These are phyloP conservation scores for Glossosoma conforme DNA, from an alignment of 1,140 invertebrate species.

Conservation along the genomic window DNA sequence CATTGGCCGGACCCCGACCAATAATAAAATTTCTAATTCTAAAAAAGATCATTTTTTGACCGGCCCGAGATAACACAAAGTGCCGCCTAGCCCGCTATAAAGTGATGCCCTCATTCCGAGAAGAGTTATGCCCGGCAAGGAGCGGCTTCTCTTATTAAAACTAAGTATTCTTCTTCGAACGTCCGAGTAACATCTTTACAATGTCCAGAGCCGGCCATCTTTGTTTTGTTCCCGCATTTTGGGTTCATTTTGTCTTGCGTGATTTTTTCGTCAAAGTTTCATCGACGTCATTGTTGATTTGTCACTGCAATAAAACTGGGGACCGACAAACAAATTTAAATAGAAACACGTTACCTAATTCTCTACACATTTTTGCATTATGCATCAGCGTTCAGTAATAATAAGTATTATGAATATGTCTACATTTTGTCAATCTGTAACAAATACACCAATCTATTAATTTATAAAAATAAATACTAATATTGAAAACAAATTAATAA, in stretches of 20 bases:
- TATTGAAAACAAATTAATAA: too few species aligned
- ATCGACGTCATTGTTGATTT: constrained; percentile 4
- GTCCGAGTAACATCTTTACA: not conserved
- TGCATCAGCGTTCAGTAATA: not conserved
- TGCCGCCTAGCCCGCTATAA: not conserved
- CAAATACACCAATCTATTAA: constrained; percentile 3
- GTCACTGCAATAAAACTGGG: not conserved
- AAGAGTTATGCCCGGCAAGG: not conserved
- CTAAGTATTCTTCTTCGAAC: not conserved
- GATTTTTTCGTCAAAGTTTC: constrained; percentile 9
- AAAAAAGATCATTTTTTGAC: constrained; percentile 11
- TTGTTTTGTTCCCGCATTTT: constrained; percentile 1
- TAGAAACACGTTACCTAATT: not conserved
- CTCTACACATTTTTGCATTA: not conserved
- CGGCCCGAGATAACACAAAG: constrained; percentile 10
- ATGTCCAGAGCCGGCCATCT: not conserved
- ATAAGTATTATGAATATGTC: not conserved
- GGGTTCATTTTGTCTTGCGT: constrained; percentile 2
- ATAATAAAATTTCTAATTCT: constrained; percentile 5
- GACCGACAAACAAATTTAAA: constrained; percentile 1
- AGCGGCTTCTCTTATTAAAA: not conserved
- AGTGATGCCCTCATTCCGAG: constrained; percentile 5
- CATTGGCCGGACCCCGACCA: constrained; percentile 13
- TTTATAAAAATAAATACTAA: too few species aligned
- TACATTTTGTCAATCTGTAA: not conserved